phyloP scores from a whole-genome alignment of 1,140 invertebrate genomes.

The Drosophila baimaii region DNA sequence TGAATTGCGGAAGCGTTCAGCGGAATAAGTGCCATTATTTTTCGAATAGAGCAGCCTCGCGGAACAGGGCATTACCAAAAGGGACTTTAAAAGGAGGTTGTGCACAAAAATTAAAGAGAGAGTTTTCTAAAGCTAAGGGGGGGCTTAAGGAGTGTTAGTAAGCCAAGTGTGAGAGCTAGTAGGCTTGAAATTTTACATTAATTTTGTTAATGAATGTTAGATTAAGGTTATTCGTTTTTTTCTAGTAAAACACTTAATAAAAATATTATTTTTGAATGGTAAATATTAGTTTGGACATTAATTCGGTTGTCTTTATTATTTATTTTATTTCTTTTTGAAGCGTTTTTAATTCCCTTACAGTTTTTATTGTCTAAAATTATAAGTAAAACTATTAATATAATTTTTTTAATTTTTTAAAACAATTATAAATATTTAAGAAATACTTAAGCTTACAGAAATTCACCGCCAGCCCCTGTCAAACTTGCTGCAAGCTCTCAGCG shows the following conservation, averaged over 20 bases:
- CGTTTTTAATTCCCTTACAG: background rate
- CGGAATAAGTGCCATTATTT: slow-evolving; percentile 42
- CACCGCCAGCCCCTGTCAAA: background rate
- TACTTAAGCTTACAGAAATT: background rate
- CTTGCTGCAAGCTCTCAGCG: slow-evolving; percentile 3
- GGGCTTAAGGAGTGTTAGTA: background rate
- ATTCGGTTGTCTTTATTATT: too few species aligned
- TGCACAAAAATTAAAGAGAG: background rate
- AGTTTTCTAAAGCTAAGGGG: background rate
- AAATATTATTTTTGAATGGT: too few species aligned
- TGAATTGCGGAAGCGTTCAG: slow-evolving; percentile 36
- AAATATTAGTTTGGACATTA: too few species aligned
- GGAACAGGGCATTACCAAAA: background rate
- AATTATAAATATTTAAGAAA: background rate
- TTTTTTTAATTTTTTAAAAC: background rate
- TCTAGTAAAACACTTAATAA: too few species aligned
- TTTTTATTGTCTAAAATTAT: background rate
- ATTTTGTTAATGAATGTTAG: too few species aligned
- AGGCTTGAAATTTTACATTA: background rate
- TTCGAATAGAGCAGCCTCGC: background rate
- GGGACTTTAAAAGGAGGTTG: slow-evolving; percentile 5
- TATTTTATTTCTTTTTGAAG: too few species aligned
- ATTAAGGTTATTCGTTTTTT: background rate
- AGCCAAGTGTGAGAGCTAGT: too few species aligned
- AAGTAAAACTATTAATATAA: too few species aligned